Base-by-base conservation (phyloP, 1,140 invertebrate species). In the Scylla paramamosain region DNA sequence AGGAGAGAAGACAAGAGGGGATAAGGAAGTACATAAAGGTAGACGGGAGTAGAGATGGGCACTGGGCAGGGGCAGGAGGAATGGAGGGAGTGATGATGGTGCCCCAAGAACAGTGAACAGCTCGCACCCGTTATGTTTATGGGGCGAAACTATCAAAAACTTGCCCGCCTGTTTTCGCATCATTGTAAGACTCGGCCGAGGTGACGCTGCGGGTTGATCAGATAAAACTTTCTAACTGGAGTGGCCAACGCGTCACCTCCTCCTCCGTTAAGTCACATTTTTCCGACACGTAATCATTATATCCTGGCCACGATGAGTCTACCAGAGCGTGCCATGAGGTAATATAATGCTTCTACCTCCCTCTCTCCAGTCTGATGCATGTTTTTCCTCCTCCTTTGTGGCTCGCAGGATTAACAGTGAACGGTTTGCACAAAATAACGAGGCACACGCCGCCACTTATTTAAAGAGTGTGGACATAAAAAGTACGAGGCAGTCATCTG, bases 121-220 rank as follows among this genome's bases (percentile, higher is more conserved):
- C 84, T 39, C 87, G 16, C 46, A 45, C n/a, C 87, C 39, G 87
- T 89, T 89, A 89, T 89, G 45, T 89, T 89, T 89, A 89, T 46
- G 87, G 31, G 45, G 31, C 46, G 14, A 89, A 39, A 89, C 39
- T 48, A 89, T 32, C 87, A 89, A 89, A 89, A 89, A 89, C 87
- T 48, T 89, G 87, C 87, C n/a, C 45, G 87, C 45, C 31, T 48
- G 87, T 89, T 48, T 89, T 89, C 31, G 87, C 39, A 89, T 89
- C 45, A n/a, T 77, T 77, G 67, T 77, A 77, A 77, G 67, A 77
- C 20, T 77, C 67, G 67, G 25, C n/a, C 12, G 67, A 77, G 67
- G 67, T n/a, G n/a, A n/a, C n/a, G 20, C 67, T n/a, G 20, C 20
- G 20, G 67, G 67, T 20, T 12, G 25, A 77, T 77, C 67, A 77